Evolutionary conservation across 2,888 invertebrate genomes (phyloP).

Genomic region (Melinaea menophilus): DNA sequence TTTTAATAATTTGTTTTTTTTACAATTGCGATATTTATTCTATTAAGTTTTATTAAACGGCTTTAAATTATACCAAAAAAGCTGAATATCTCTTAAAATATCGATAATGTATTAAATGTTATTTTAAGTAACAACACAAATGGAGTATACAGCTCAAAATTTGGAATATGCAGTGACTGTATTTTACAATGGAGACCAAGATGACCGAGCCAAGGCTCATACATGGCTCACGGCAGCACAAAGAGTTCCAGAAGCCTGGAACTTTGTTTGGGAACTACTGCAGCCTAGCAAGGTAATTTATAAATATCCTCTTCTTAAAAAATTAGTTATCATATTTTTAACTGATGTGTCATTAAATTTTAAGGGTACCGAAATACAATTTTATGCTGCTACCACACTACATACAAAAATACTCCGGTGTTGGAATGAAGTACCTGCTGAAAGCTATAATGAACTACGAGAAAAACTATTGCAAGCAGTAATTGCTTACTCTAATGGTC

Average conservation of each 20-base stretch:
- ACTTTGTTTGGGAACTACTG: constrained; percentile 93
- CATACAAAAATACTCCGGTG: constrained; percentile 92
- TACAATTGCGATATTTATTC: not conserved
- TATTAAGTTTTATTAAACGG: not conserved
- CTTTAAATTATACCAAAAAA: not conserved
- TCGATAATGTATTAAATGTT: constrained; percentile 21
- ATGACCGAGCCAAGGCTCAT: constrained; percentile 87
- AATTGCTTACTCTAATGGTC: constrained; percentile 86
- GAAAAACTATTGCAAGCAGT: constrained; percentile 87
- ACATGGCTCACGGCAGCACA: constrained; percentile 92
- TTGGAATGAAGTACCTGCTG: constrained; percentile 91
- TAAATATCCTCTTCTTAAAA: constrained; percentile 1
- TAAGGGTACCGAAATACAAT: constrained; percentile 92
- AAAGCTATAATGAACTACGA: constrained; percentile 86
- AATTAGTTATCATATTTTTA: not conserved
- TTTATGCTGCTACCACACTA: constrained; percentile 94
- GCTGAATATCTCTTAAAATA: constrained; percentile 3
- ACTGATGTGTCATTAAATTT: constrained; percentile 37
- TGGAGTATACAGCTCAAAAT: constrained; percentile 82
- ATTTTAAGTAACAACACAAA: constrained; percentile 38
- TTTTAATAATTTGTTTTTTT: not conserved
- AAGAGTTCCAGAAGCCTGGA: constrained; percentile 93
- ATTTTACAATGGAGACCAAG: constrained; percentile 80
- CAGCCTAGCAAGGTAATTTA: constrained; percentile 84
- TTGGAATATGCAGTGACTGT: constrained; percentile 83